Base-by-base conservation (phyloP, 1,140 invertebrate species). In the Lerema accius region DNA sequence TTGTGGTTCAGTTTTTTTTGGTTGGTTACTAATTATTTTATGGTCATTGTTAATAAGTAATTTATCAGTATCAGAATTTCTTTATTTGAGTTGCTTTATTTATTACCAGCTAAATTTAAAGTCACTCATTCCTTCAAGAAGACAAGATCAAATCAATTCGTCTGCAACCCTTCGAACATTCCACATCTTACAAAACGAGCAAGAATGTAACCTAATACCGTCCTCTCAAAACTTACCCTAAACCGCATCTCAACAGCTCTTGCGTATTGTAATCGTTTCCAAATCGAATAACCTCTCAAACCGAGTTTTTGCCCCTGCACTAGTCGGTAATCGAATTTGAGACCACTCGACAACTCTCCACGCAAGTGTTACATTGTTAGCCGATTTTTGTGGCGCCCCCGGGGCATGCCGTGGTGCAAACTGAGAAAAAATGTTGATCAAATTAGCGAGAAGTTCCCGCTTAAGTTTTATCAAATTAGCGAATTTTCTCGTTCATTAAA, bases 201-300 rank as follows among this genome's bases (percentile, higher is more conserved):
- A 55, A 64, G 53, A 55, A 68, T 49, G 55, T 62, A 69, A 65
- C 32, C 42, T 7, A 51, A 53, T 17, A 13, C 10, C 49, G 2
- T 4, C 11, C 53, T 11, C 14, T 56, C 19, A 40, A 50, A 28
- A 56, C 61, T 46, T 50, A 39, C 65, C 63, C 64, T 40, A 72
- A 76, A 77, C 63, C 65, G 46, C 69, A 78, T 68, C 70, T 80
- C 58, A 71, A 80, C 74, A 70, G 71, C 81, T 77, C 78, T 85
- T 74, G 71, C 71, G 73, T 71, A 86, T 82, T 84, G 81, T 84
- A 88, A 88, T 88, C 82, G 76, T 59, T 63, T 61, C 71, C 65
- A 86, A 86, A 86, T 86, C 85, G 83, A 84, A 85, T 88, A 80
- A 82, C 69, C 79, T 82, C 83, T 86, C 76, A 80, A 86, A 82